Evolutionary conservation across 1,140 invertebrate genomes (phyloP), one percentile per base, ranked within the genome.

Genomic region (Leptopilina clavipes): DNA sequence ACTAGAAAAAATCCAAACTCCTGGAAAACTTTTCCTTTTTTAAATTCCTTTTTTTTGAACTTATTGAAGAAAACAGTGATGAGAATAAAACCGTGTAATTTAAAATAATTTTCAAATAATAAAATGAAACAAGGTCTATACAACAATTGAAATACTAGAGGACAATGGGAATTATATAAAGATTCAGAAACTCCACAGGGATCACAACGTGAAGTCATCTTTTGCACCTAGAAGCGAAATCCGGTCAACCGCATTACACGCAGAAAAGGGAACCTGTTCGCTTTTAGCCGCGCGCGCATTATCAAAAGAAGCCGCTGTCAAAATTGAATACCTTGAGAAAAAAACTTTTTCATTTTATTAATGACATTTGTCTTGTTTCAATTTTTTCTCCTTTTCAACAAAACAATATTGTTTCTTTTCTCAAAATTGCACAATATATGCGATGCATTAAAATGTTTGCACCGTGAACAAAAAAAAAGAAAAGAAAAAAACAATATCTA

Each of bases 241-340:
- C 14, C 14, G 6, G 14, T 52, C 48, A 52, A 52, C 48, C 48
- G 14, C 48, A 52, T 52, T 52, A 52, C 48, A 52, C 48, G 48
- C 48, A 52, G 48, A 40, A n/a, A 52, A 48, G 48, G n/a, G n/a
- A 52, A 52, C 48, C 48, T 52, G 48, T 52, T 52, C 48, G 48
- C 7, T 5, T 52, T 52, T 40, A 40, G 37, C 37, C 37, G 6
- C 37, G 45, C 11, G 3, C 45, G n/a, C 3, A 52, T 17, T 52
- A 52, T 52, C 48, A 52, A 52, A 40, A 52, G 48, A 52, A 52
- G 48, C 48, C 48, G 48, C 48, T 52, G n/a, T 52, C 14, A 6
- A 52, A n/a, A 17, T n/a, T 52, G 48, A 52, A 52, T 52, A 52
- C 14, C 1, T 6, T 17, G 14, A 17, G 48, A 52, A 7, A 52